Evolutionary conservation across 2,113 vertebrate species (phyloP), one percentile per base, ranked within the genome.

Genomic region (Colaptes auratus): DNA sequence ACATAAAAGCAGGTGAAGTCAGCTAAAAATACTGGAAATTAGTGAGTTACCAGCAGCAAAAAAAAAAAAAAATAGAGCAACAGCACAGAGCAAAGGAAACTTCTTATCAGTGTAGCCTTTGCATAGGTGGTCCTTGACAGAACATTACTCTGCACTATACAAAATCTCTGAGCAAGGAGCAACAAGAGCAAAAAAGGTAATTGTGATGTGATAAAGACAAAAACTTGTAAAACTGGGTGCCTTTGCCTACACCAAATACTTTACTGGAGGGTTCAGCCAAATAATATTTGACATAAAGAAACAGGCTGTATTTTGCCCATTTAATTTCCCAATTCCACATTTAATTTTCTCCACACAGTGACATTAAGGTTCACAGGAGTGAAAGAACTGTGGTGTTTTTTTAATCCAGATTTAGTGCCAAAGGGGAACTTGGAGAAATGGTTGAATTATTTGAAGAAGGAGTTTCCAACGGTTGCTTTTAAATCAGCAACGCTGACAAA

Each of bases 381-480:
- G 25, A 93, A 79, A 90, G 25, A 16, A 39, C 23, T 73, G 11
- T 67, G 64, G 71, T 35, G 89, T 82, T 39, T 89, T 85, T 39
- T 39, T 39, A 39, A 35, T 76, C 39, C 86, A 99, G 99, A 99
- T 98, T 96, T 99, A 55, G 98, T 99, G 36, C 99, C 99, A 72
- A 99, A 98, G 91, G 98, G 98, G 28, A 99, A 98, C 70, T 60
- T 98, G 27, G 97, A 98, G 88, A 98, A 95, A 79, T 99, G 99
- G 99, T 90, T 99, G 16, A 79, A 89, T 78, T 98, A 96, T 96
- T 98, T 99, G 93, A 98, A 98, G 67, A 96, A 96, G 36, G 98
- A 99, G 87, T 97, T 99, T 96, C 99, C 99, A 60, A 98, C 98
- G 0, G 92, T 99, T 75, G 98, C 97, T 19, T 99, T 99, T 95